Evolutionary conservation across 2,797 vertebrate genomes (phyloP), one percentile per base, ranked within the genome.

Genomic region (Tragelaphus oryx): DNA sequence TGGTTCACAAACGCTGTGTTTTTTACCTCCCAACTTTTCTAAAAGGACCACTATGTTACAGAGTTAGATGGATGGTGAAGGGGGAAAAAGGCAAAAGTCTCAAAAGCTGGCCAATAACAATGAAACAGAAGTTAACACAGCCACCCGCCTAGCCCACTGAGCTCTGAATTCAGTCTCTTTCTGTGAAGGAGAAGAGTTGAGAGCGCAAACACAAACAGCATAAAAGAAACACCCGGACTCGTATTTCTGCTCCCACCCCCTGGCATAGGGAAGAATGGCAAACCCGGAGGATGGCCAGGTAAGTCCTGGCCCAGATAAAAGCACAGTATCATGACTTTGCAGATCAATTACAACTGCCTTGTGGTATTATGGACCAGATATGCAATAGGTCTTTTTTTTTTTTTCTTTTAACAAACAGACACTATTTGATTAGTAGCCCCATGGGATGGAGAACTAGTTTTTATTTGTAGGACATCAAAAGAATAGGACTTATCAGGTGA

Each of bases 401-500:
- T 24, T 76, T 4, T 16, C 10, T 78, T 48, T 81, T 80, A 96
- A 96, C 95, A 97, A 87, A 97, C 86, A 97, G 96, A 96, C 86
- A 75, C 81, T 96, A 94, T 96, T 93, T 96, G 80, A 95, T 96
- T 74, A 96, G 79, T 65, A 94, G 83, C 54, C 95, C 87, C 90
- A 60, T 80, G 87, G 87, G 95, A 92, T 48, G 68, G 18, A 92
- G 41, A 90, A 65, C 93, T 94, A 87, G 44, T 83, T 94, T 95
- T 95, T 90, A 95, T 96, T 95, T 96, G 87, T 95, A 94, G 60
- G 89, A 94, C 96, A 91, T 93, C 94, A 96, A 95, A 97, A 96
- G 96, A 94, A 91, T 22, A 95, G 86, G 85, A 84, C 76, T 96
- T 97, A 97, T 81, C 96, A 95, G 65, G 85, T 97, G 95, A 92